A percentile compares a stretch with the other conserved stretches of the same genome.
These are phyloP conservation scores for Aptenodytes patagonicus DNA, from an alignment of 2,113 vertebrate species.

Conservation along the genomic window DNA sequence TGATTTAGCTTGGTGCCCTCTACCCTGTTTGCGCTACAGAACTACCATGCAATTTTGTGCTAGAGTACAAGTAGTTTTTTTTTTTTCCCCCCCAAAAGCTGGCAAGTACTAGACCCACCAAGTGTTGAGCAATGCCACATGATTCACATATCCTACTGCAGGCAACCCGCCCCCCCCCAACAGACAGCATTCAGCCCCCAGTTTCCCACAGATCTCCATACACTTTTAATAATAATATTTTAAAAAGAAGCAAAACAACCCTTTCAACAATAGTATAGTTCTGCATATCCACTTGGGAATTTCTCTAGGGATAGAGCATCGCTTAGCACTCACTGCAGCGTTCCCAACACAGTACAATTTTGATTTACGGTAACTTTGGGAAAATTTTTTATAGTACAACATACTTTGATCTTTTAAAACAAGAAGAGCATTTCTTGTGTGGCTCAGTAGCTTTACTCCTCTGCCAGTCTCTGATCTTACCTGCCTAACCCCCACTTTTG, in stretches of 20 bases:
- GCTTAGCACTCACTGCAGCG: neutral
- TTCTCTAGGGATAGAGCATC: neutral
- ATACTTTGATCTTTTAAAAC: neutral
- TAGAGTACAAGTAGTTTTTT: neutral
- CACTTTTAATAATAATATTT: neutral
- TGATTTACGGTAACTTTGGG: neutral
- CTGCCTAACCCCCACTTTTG: neutral
- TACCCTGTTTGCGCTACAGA: neutral
- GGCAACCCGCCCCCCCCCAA: neutral
- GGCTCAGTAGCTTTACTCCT: neutral
- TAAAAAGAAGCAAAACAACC: neutral
- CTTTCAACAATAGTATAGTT: neutral
- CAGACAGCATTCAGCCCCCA: neutral
- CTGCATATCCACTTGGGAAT: neutral
- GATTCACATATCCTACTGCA: neutral
- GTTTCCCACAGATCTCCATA: neutral
- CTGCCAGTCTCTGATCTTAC: neutral
- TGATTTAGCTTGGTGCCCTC: neutral
- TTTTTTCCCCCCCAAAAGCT: neutral
- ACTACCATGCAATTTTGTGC: neutral
- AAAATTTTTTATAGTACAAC: neutral
- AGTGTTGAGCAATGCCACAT: neutral
- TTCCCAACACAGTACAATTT: neutral
- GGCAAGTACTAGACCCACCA: neutral
- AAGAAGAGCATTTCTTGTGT: neutral